Conservation (phyloP, 2,113 vertebrate species). For the Phyllostomus discolor region DNA sequence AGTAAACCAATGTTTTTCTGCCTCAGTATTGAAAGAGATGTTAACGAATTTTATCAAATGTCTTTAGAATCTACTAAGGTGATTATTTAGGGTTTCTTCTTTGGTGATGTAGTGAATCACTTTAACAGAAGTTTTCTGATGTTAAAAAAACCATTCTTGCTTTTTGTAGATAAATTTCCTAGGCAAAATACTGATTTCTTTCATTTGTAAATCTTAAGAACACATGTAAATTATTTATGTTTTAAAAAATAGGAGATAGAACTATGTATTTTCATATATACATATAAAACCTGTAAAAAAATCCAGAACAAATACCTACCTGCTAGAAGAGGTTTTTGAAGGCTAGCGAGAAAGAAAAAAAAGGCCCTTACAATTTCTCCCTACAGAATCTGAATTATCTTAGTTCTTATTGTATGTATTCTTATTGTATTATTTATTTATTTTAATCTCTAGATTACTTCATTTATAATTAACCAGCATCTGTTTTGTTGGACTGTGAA, state of each 20-base stretch:
- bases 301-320: background rate
- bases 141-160: background rate
- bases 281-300: background rate
- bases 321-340: background rate
- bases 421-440: background rate
- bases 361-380: background rate
- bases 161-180: background rate
- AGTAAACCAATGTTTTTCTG: background rate
- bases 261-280: background rate
- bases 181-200: background rate
- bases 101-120: background rate
- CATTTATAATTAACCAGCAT: background rate
- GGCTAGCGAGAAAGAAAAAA: background rate
- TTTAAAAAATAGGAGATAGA: background rate
- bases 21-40: background rate
- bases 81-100: background rate
- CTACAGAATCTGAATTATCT: background rate
- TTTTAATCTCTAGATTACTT: background rate
- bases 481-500: background rate
- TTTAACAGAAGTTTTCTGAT: background rate
- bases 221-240: background rate
- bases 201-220: conserved; percentile 4
- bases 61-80: background rate
- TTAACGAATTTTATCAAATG: background rate
- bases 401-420: background rate